A percentile compares a stretch with the other conserved stretches of the same genome.
These are phyloP conservation scores for Esox niger DNA, from an alignment of 2,113 vertebrate genomes.

Conservation along the genomic window DNA sequence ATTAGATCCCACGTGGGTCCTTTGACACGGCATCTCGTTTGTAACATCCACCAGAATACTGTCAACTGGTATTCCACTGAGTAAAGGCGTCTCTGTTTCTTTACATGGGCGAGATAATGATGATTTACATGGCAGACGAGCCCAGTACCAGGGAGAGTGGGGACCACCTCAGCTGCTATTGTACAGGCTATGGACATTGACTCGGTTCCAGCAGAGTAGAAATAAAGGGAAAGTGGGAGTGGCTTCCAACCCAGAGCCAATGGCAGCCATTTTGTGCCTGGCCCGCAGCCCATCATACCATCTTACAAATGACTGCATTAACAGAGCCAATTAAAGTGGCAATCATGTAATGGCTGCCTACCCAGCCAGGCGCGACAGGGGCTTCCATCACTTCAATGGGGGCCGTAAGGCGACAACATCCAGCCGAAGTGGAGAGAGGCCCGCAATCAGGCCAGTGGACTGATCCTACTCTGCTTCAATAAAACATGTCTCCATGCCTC, in stretches of 20 bases:
- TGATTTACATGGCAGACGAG: conserved; percentile 24
- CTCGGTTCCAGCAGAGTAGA: not conserved
- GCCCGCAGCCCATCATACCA: conserved; percentile 49
- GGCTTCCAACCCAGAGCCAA: not conserved
- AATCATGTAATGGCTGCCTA: conserved; percentile 56
- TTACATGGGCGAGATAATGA: conserved; percentile 1
- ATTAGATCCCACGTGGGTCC: conserved; percentile 38
- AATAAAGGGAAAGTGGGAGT: not conserved
- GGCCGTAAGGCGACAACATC: conserved; percentile 43
- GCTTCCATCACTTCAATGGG: conserved; percentile 49
- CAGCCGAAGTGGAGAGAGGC: conserved; percentile 31
- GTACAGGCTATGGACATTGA: conserved; percentile 3
- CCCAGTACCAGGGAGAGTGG: not conserved
- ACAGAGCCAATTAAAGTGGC: conserved; percentile 59
- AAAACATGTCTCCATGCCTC: not conserved
- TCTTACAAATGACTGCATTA: conserved; percentile 62
- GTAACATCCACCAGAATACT: conserved; percentile 27
- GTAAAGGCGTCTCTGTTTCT: conserved; percentile 7
- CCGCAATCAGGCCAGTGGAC: conserved; percentile 41
- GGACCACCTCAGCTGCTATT: not conserved
- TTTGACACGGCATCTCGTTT: conserved; percentile 27
- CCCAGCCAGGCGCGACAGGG: conserved; percentile 52
- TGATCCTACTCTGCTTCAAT: not conserved
- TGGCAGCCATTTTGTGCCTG: conserved; percentile 46
- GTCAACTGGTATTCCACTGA: conserved; percentile 29